These are phyloP conservation scores for Buceros bicornis DNA, from an alignment of 2,797 vertebrate genomes.

Conservation along the genomic window DNA sequence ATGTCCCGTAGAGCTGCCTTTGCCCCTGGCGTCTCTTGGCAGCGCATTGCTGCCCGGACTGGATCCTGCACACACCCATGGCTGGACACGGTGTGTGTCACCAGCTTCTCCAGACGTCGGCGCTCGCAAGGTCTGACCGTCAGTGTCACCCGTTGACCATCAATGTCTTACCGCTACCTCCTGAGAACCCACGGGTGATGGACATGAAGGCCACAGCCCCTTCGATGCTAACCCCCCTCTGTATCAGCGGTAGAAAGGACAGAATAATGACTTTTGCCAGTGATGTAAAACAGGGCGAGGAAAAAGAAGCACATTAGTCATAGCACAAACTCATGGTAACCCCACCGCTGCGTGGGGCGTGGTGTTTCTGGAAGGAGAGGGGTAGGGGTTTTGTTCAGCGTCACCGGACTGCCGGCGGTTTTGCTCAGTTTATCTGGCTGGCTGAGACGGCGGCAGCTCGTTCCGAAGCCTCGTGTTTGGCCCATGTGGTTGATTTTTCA, in stretches of 20 bases:
- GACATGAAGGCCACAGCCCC: slow-evolving; percentile 43
- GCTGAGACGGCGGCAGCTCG: slow-evolving; percentile 59
- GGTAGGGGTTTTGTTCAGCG: slow-evolving; percentile 12
- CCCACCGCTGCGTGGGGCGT: slow-evolving; percentile 65
- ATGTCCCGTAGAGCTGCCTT: not conserved
- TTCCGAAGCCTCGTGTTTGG: slow-evolving; percentile 66
- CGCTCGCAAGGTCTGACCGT: slow-evolving; percentile 11
- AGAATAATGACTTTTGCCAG: slow-evolving; percentile 63
- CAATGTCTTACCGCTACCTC: slow-evolving; percentile 65
- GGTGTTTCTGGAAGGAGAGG: slow-evolving; percentile 22
- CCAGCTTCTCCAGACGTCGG: not conserved
- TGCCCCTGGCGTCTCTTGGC: slow-evolving; percentile 8
- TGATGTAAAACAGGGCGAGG: slow-evolving; percentile 66
- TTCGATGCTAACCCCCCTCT: slow-evolving; percentile 33
- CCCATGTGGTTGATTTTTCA: slow-evolving; percentile 63
- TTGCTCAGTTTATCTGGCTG: slow-evolving; percentile 70
- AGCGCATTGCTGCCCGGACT: not conserved
- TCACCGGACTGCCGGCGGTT: slow-evolving; percentile 63
- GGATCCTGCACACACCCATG: not conserved
- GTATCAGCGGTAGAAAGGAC: slow-evolving; percentile 64
- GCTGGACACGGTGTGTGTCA: not conserved
- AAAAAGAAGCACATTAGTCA: slow-evolving; percentile 84
- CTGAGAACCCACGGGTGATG: slow-evolving; percentile 4
- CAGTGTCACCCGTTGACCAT: slow-evolving; percentile 27
- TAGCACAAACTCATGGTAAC: slow-evolving; percentile 82